phyloP scores from a whole-genome alignment of 2,888 invertebrate species.

The Eilema caniola region DNA sequence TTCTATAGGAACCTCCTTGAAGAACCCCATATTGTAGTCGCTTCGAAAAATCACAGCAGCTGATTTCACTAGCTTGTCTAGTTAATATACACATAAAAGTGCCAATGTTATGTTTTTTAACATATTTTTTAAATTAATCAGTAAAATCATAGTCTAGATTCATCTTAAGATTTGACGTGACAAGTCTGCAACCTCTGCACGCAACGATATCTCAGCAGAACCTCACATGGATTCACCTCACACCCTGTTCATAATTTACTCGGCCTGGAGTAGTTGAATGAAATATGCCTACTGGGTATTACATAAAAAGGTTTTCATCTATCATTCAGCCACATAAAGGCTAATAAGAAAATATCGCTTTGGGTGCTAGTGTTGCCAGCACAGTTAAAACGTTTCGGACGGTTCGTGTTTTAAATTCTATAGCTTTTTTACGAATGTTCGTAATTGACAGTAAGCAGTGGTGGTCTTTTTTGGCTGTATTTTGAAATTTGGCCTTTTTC shows the following conservation, averaged over 20 bases:
- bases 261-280: slow-evolving; percentile 1
- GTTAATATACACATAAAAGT: too few relatives aligned
- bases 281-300: slow-evolving; percentile 8
- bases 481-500: neutral
- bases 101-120: too few relatives aligned
- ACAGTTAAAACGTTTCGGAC: too few relatives aligned
- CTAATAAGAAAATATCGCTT: slow-evolving; percentile 13
- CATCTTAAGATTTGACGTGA: neutral
- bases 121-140: too few relatives aligned
- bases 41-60: too few relatives aligned
- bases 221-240: neutral
- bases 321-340: slow-evolving; percentile 4
- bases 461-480: neutral
- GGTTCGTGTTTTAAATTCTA: neutral
- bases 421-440: neutral
- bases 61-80: too few relatives aligned
- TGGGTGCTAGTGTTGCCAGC: neutral
- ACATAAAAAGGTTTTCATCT: slow-evolving; percentile 10
- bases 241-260: slow-evolving; percentile 1
- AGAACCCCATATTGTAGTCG: too few relatives aligned
- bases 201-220: neutral
- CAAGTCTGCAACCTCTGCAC: neutral
- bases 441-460: neutral
- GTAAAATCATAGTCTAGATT: neutral
- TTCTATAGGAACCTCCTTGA: too few relatives aligned